Base-by-base conservation (phyloP, 2,113 vertebrate genomes). In the Xenotilapia longispinis region DNA sequence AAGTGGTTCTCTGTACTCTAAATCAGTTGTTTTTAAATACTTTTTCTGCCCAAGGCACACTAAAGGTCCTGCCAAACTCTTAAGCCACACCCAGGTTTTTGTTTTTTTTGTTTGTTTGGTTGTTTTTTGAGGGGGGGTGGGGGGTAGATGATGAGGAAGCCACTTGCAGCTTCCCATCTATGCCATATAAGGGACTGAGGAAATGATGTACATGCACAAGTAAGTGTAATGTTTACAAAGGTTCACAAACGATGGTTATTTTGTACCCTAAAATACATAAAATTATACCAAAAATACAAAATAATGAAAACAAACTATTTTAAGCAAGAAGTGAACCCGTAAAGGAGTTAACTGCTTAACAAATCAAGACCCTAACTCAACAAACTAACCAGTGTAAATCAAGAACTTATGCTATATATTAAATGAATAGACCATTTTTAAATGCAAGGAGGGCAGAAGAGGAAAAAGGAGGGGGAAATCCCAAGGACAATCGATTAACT, bases 41-140 rank as follows among this genome's bases (percentile, higher is more conserved):
- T 3, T 28, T 78, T 31, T 9, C 6, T 33, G 23, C 6, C 26
- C 45, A 78, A 51, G 45, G 17, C 26, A 78, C 23, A 31, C 17
- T 31, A 51, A 78, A 78, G 45, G 26, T 17, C 10, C 3, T 49
- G 26, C 15, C 10, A 31, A 78, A 31, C 4, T 49, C 9, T 13
- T 49, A 78, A 47, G 42, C 42, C 70, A 75, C 40, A 19, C 21
- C 40, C 23, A 75, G 15, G 2, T 45, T 15, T 21, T 9, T 26
- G 0, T 7, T 13, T 23, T 10, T 4, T 12, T 36, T 7, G 2
- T 33, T 36, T 36, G 4, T 36, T 36, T 36, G 33, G 1, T 6
- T 31, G 2, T 8, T 3, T 7, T 10, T 17, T 3, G 3, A 3
- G 13, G 42, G 13, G 42, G 40, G 40, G 42, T n/a, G 5, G 40